Percentiles rank a stretch among this genome's conserved stretches.
phyloP scores from a whole-genome alignment of 2,797 vertebrate genomes.

The Phrynocephalus guinanensis region DNA sequence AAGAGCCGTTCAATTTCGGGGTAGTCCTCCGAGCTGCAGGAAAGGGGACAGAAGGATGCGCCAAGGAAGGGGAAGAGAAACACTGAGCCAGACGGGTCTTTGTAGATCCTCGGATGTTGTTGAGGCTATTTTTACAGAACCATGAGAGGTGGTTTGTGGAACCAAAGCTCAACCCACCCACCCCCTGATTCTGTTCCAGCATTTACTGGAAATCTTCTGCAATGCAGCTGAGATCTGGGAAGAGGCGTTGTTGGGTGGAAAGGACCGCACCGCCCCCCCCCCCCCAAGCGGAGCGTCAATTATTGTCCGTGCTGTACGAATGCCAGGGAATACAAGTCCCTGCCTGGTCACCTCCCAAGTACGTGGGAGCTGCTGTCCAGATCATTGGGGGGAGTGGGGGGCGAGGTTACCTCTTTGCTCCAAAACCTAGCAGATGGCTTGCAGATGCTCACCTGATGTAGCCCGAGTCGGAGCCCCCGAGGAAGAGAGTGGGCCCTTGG shows the following conservation, averaged over 20 bases:
- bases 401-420: too few relatives aligned
- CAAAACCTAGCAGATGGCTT: neutral
- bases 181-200: neutral
- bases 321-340: neutral
- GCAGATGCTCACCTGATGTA: slow-evolving; percentile 87
- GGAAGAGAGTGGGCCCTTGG: slow-evolving; percentile 87
- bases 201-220: neutral
- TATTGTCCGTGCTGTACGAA: neutral
- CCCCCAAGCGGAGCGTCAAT: too few relatives aligned
- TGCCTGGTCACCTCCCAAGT: neutral
- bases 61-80: neutral
- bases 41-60: fast-evolving
- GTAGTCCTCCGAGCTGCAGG: slow-evolving; percentile 87
- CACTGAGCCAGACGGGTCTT: too few relatives aligned
- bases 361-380: neutral
- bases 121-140: too few relatives aligned
- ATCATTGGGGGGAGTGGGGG: neutral
- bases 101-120: too few relatives aligned
- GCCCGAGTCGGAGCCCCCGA: slow-evolving; percentile 89
- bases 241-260: neutral
- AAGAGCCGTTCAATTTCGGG: slow-evolving; percentile 93
- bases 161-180: too few relatives aligned
- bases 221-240: neutral
- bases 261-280: neutral
- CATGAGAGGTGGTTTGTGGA: too few relatives aligned